Base-by-base conservation (phyloP, 1,140 invertebrate species). In the Lepidurus couesii region DNA sequence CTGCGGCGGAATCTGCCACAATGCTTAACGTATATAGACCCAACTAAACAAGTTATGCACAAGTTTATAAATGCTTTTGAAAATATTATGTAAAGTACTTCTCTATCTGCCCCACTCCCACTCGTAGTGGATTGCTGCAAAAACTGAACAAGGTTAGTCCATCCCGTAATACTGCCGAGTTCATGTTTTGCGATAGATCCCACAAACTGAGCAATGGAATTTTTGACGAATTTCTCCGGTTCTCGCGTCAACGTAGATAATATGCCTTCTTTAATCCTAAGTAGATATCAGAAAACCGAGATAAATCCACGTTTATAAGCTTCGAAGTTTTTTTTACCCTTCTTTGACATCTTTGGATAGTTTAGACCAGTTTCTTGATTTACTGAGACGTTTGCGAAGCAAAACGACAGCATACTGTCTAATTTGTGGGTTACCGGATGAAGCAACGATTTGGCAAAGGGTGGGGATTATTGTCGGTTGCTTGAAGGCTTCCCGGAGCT, bases 161-260 rank as follows among this genome's bases (percentile, higher is more conserved):
- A 93, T 44, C 82, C 81, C 10, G 84, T 82, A 81, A 90, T 88
- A 53, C 86, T 86, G 11, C 89, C 87, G 76, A 92, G 85, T 84
- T 93, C 92, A 85, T 93, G 91, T 80, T 90, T 91, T 24, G 91
- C 88, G 76, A 93, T 86, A 1, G 88, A 86, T 24, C 90, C 92
- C 81, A 91, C 87, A 75, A 91, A 84, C 82, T 90, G 89, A 11
- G 89, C 89, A 79, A 91, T 89, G 5, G 88, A 83, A 83, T 89
- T 90, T 81, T 89, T 89, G 1, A 92, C 90, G 53, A 83, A 84
- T 81, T 88, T 90, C 79, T 90, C 89, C 78, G 86, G 85, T 83
- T 92, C 91, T 44, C 85, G 84, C 1, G 90, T 82, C 21, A 92
- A 82, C 24, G 88, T 88, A 82, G 88, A 86, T 6, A 90, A 81